phyloP scores from a whole-genome alignment of 1,140 invertebrate genomes.

The Brachionus calyciflorus region DNA sequence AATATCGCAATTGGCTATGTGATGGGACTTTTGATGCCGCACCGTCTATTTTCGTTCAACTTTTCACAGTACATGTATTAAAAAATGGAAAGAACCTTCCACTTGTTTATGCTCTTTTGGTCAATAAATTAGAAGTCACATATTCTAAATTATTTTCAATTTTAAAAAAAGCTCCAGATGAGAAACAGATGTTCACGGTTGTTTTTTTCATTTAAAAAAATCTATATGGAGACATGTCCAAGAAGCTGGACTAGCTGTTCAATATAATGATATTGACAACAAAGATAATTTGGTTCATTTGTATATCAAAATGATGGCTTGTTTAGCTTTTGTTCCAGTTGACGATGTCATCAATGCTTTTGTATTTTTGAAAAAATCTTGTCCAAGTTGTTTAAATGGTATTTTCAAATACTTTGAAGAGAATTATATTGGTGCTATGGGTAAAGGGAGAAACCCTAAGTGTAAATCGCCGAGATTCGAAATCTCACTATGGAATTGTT shows the following conservation, averaged over 20 bases:
- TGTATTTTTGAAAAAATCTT: slow-evolving; percentile 6
- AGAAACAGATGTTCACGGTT: not conserved
- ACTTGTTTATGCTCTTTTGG: not conserved
- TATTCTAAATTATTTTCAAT: slow-evolving; percentile 8
- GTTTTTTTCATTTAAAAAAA: slow-evolving; percentile 36
- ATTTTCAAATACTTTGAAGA: too few relatives aligned
- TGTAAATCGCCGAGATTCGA: too few relatives aligned
- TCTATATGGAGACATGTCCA: not conserved
- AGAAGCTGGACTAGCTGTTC: not conserved
- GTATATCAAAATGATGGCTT: not conserved
- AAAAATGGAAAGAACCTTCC: slow-evolving; percentile 4
- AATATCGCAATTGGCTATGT: slow-evolving; percentile 21
- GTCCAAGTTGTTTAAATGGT: too few relatives aligned
- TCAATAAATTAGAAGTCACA: not conserved
- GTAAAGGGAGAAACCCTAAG: too few relatives aligned
- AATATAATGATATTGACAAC: slow-evolving; percentile 5
- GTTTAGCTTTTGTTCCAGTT: too few relatives aligned
- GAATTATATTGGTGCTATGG: too few relatives aligned
- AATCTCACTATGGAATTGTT: too few relatives aligned
- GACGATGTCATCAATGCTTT: not conserved
- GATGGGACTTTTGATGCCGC: slow-evolving; percentile 9
- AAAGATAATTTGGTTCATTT: not conserved
- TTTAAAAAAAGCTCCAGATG: not conserved
- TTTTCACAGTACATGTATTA: not conserved
- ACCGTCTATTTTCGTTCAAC: not conserved